Conservation (phyloP, 2,888 invertebrate species). For the Mesorhabditis belari region DNA sequence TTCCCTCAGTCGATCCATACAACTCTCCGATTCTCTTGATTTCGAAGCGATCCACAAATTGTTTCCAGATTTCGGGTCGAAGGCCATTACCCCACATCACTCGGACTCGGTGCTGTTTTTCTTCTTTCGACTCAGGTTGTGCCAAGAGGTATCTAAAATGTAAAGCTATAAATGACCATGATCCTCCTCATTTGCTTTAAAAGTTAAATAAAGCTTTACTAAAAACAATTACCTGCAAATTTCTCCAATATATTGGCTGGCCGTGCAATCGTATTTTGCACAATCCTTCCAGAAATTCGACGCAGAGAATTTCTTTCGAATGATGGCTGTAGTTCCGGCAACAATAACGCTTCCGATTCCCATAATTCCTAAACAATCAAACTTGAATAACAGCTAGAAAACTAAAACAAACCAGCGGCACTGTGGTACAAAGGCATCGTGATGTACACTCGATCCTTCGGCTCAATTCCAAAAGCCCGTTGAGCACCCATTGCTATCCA, state of each 20-base stretch:
- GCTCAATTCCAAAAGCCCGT: constrained; percentile 28
- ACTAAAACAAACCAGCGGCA: constrained; percentile 68
- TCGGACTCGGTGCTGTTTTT: constrained; percentile 59
- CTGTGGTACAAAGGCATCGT: constrained; percentile 92
- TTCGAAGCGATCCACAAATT: constrained; percentile 78
- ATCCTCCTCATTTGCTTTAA: neutral
- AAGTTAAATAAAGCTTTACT: too few species aligned
- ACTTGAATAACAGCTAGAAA: neutral
- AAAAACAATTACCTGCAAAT: constrained; percentile 55
- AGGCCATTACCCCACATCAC: constrained; percentile 87
- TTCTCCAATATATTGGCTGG: constrained; percentile 59
- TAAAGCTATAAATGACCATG: neutral
- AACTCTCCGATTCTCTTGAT: constrained; percentile 80
- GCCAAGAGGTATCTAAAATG: constrained; percentile 56
- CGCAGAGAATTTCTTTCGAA: constrained; percentile 87
- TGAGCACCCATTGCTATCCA: constrained; percentile 38
- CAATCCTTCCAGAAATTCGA: constrained; percentile 72
- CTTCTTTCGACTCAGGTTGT: constrained; percentile 55
- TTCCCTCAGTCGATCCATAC: constrained; percentile 94
- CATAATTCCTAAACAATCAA: neutral
- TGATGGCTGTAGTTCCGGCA: constrained; percentile 70
- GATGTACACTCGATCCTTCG: constrained; percentile 75
- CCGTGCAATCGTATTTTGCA: constrained; percentile 36
- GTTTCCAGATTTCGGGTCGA: constrained; percentile 83
- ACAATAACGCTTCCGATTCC: constrained; percentile 33